Base-by-base conservation (phyloP, 1,140 invertebrate genomes). In the Drosophila nebulosa region DNA sequence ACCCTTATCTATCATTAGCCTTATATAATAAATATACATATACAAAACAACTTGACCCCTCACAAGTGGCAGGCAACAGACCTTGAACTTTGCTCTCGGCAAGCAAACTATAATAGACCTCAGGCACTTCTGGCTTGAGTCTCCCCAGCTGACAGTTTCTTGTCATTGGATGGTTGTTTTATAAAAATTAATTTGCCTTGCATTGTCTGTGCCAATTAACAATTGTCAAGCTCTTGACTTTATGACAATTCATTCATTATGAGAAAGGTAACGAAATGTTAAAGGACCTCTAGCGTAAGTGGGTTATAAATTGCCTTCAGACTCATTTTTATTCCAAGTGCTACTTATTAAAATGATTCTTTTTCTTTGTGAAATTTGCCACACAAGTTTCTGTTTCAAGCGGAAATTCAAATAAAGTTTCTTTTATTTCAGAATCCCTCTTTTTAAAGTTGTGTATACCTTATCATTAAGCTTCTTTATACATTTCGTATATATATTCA, bases 1-100 rank as follows among this genome's bases (percentile, higher is more conserved):
- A 16, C 26, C 27, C 21, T 35, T 57, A 64, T 42, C 53, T 56
- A 32, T 63, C 59, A 73, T 56, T 46, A 68, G 26, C 24, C 12
- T 36, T 24, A 36, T 57, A 18, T 35, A 36, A 36, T 10, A n/a
- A n/a, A n/a, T 18, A 36, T 6, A 5, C 3, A 39, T 39, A 46
- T 18, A 46, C 39, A 46, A 46, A n/a, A 46, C 10, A 46, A 46
- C 39, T 46, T 46, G 39, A 46, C 39, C 39, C 9, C 12, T 21
- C 5, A 21, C 39, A 46, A 46, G 16, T 46, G 39, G 18, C 39
- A 46, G 16, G 18, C 39, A 46, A 7, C 18, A 46, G 21, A 46
- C 39, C 39, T 46, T 46, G 39, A 46, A 46, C 39, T 46, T 46
- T 46, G 39, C 39, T 42, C 39, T 18, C 39, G 6, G 14, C 3